Conservation (phyloP, 2,888 invertebrate genomes). For the Nephrotoma guestfalica region DNA sequence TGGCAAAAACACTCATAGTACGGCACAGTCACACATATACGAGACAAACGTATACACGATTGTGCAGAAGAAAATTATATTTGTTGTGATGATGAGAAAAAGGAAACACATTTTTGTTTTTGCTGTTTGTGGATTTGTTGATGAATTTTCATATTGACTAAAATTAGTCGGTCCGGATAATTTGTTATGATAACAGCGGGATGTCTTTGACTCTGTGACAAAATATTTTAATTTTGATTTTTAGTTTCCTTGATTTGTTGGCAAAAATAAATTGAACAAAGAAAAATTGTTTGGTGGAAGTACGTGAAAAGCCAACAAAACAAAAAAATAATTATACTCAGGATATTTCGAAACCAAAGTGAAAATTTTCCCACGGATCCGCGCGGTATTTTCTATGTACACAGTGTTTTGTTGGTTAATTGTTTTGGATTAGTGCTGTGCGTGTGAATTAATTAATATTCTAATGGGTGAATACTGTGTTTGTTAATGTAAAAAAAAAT, state of each 20-base stretch:
- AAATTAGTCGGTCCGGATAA: constrained; percentile 3
- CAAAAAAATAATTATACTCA: neutral
- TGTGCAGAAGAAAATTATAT: neutral
- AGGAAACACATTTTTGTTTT: neutral
- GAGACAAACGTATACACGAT: neutral
- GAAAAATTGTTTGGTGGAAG: neutral
- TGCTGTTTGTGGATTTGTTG: neutral
- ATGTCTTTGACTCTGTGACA: constrained; percentile 1
- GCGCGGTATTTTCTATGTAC: neutral
- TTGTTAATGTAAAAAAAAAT: neutral
- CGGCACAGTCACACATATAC: neutral
- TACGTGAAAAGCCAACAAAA: neutral
- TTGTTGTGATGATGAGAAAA: neutral
- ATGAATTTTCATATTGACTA: neutral
- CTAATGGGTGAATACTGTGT: neutral
- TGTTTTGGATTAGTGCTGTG: neutral
- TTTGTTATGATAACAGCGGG: constrained; percentile 4
- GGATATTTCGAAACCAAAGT: neutral
- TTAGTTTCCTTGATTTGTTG: neutral
- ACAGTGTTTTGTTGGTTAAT: neutral
- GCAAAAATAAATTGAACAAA: neutral
- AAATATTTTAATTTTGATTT: neutral
- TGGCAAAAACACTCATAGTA: neutral
- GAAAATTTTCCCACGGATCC: neutral
- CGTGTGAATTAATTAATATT: neutral